Conservation (phyloP, 2,113 vertebrate species). For the Melierax canorus region DNA sequence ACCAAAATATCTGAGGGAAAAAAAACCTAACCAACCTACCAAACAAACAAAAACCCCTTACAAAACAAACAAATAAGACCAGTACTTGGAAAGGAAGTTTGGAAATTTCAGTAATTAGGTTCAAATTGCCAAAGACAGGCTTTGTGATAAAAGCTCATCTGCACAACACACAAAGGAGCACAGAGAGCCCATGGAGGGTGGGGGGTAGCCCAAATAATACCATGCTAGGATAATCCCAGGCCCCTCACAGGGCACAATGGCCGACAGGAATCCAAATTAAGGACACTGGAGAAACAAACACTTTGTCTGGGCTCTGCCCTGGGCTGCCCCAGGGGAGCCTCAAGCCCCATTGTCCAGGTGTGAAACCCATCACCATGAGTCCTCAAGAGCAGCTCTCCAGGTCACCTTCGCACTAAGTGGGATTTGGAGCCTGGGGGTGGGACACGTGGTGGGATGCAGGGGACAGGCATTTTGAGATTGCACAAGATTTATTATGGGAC, state of each 20-base stretch:
- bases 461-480: not conserved
- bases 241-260: not conserved
- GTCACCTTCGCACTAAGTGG: too few relatives aligned
- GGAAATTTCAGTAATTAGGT: not conserved
- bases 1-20: not conserved
- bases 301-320: not conserved
- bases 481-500: not conserved
- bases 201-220: not conserved
- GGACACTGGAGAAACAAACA: not conserved
- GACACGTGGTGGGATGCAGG: not conserved
- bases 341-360: accelerated
- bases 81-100: not conserved
- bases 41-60: not conserved
- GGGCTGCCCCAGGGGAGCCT: not conserved
- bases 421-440: not conserved
- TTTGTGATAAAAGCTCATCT: not conserved
- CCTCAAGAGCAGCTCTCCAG: not conserved
- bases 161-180: not conserved
- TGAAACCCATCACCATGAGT: not conserved
- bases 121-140: not conserved
- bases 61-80: not conserved
- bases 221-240: not conserved
- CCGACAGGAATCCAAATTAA: not conserved
- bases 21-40: not conserved
- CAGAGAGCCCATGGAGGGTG: accelerated